Evolutionary conservation across 2,113 vertebrate genomes (phyloP).

Genomic region (Bostrychus sinensis): DNA sequence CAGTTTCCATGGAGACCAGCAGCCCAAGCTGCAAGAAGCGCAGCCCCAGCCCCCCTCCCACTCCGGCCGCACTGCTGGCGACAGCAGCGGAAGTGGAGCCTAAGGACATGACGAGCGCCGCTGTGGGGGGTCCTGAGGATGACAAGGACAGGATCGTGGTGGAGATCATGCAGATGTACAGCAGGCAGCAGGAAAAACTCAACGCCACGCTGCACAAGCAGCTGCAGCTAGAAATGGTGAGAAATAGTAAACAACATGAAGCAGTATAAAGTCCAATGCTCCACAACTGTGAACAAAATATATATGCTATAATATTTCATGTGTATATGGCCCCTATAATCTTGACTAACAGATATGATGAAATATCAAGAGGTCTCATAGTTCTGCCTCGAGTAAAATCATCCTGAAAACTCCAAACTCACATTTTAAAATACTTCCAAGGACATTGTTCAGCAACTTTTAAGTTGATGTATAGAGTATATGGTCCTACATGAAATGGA

Average conservation of each 20-base stretch:
- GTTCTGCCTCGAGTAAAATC: too few relatives aligned
- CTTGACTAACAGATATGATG: too few relatives aligned
- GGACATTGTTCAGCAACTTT: too few relatives aligned
- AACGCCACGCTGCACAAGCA: constrained; percentile 93
- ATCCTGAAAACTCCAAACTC: too few relatives aligned
- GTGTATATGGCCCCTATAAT: too few relatives aligned
- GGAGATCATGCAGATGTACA: constrained; percentile 95
- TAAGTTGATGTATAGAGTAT: too few relatives aligned
- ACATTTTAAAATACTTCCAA: too few relatives aligned
- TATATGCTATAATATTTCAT: not conserved
- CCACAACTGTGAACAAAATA: constrained; percentile 10
- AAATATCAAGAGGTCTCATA: too few relatives aligned
- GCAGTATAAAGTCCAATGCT: constrained; percentile 15
- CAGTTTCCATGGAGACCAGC: constrained; percentile 74
- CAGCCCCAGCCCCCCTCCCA: constrained; percentile 76
- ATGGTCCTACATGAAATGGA: too few relatives aligned
- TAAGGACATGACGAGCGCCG: constrained; percentile 58
- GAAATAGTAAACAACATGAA: constrained; percentile 34
- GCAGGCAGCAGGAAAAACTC: constrained; percentile 93
- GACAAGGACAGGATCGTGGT: constrained; percentile 96
- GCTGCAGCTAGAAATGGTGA: constrained; percentile 94
- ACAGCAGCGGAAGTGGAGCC: constrained; percentile 46
- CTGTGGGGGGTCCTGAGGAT: constrained; percentile 81
- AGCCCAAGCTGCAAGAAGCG: constrained; percentile 66
- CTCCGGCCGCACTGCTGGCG: constrained; percentile 44